Evolutionary conservation across 2,113 vertebrate genomes (phyloP), one percentile per base, ranked within the genome.

Genomic region (Rhabdomys dilectus): DNA sequence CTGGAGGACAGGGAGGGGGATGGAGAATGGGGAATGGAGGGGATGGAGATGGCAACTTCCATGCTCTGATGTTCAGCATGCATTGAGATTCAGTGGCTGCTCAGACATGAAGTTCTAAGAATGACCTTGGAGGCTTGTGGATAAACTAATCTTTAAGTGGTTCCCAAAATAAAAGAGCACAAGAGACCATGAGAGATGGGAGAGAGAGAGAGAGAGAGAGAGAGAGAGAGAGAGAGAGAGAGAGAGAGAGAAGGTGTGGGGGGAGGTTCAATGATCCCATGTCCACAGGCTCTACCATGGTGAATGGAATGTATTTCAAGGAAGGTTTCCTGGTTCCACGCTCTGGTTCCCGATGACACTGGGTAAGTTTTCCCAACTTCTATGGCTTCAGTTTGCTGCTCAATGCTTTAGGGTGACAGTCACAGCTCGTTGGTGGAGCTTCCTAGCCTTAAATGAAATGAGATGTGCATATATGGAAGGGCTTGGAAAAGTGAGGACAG

Each of bases 311-410:
- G 26, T 48, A 16, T 78, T 90, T 8, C 4, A 4, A 45, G 34
- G 56, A 87, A 48, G 42, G 4, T 42, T 26, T 31, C 34, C 19
- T 84, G 68, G 0, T 39, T 95, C 93, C 13, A 64, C 34, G 31
- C 66, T 11, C 62, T 91, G 17, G 53, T 56, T 86, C 53, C 17
- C 45, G 51, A 70, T 73, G 84, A 64, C 22, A 45, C 0, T 58
- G n/a, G 45, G 10, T 10, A 84, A 48, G 2, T 11, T 70, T 77
- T 6, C 92, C 66, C 76, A 53, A 29, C 22, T 89, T 97, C 8
- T 96, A 68, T 88, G 73, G 26, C 21, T 95, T 96, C 3, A 45
- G 45, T 76, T 64, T 84, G 22, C 58, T 85, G 36, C 2, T 93
- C 26, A 70, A 42, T 93, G 31, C 21, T 34, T 31, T 48, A 34